Base-by-base conservation (phyloP, 2,113 vertebrate genomes). In the Plecturocebus donacophilus region DNA sequence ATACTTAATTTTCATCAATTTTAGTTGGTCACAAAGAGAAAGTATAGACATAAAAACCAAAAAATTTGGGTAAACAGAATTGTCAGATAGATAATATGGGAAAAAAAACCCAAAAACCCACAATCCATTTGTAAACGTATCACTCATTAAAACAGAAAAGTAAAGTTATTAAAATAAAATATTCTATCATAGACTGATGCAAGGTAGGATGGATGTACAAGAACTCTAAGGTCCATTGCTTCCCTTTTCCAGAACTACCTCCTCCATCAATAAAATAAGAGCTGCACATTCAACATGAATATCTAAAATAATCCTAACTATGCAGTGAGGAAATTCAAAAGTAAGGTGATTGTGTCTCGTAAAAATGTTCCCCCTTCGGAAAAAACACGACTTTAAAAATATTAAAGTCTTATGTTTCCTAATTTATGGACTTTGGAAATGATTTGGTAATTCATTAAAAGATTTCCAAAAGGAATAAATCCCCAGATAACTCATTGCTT, bases 321-420 rank as follows among this genome's bases (percentile, higher is more conserved):
- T 13, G 12, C 35, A 77, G 3, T 73, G 30, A 96, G 58, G 52
- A 94, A 92, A 96, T 42, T 84, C 66, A 35, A 93, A 79, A 89
- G 2, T 19, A 90, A 21, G 13, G 47, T 30, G 30, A 16, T 85
- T 73, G 27, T 56, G 76, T 70, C 75, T 16, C 75, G 23, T 27
- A 87, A 94, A 97, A 87, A 84, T 84, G 16, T 58, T 13, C 8
- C 54, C 52, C 30, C 45, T 49, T 84, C 58, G 45, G 27, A 71
- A 84, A 25, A 96, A 80, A 58, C 6, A 27, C 19, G 21, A 47
- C 25, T 71, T 94, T 96, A 30, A 84, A 20, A 94, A 92, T 42
- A 87, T 20, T 75, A 61, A 95, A 49, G 3, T 61, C 56, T 58
- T 10, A 17, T 87, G 11, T 56, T 76, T 89, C 49, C 84, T 95